Evolutionary conservation across 2,888 invertebrate genomes (phyloP).

Genomic region (Terebella lapidaria): DNA sequence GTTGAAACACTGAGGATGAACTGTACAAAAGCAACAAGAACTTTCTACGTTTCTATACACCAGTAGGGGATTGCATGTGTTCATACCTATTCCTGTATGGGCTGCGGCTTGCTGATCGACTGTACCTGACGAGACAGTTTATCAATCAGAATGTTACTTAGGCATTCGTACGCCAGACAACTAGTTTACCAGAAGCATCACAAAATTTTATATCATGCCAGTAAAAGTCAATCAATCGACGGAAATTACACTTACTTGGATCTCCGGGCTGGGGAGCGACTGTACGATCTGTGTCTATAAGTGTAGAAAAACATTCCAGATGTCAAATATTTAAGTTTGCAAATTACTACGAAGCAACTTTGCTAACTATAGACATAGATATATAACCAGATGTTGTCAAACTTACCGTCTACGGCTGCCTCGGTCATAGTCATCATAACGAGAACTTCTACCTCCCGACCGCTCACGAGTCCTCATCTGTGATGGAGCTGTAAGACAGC

Average conservation of each 20-base stretch:
- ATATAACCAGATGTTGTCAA: neutral
- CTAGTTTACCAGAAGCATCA: no score
- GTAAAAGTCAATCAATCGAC: no score
- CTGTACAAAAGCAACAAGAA: no score
- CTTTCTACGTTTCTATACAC: no score
- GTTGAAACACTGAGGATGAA: no score
- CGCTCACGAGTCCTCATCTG: slow-evolving; percentile 18
- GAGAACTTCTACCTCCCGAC: slow-evolving; percentile 2
- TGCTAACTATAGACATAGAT: neutral
- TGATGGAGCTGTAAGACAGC: slow-evolving; percentile 10
- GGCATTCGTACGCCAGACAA: no score
- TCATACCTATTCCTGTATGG: no score
- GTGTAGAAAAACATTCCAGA: neutral
- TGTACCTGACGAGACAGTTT: no score
- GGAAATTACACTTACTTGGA: neutral
- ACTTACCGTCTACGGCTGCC: slow-evolving; percentile 4
- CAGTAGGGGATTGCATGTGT: no score
- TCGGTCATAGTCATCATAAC: slow-evolving; percentile 10
- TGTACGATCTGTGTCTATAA: neutral
- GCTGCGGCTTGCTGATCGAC: no score
- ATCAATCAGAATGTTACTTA: no score
- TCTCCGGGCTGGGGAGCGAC: neutral
- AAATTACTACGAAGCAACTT: neutral
- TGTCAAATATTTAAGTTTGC: neutral
- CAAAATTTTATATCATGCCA: no score